Conservation (phyloP, 2,797 vertebrate species). For the Microcaecilia unicolor region DNA sequence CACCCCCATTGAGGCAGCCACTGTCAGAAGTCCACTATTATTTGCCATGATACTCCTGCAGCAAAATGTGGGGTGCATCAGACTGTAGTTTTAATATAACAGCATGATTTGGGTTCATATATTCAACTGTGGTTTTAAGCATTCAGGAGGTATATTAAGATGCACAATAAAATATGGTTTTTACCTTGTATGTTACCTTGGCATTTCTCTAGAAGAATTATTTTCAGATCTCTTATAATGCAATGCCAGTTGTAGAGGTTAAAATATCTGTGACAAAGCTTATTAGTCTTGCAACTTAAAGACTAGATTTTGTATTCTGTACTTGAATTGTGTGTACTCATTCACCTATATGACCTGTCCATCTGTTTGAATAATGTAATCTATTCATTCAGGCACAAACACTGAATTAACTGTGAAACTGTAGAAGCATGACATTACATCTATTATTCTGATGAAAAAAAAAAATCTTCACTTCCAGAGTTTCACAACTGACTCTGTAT, state of each 20-base stretch:
- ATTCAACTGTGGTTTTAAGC: no score
- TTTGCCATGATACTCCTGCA: no score
- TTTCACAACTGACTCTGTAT: constrained; percentile 13
- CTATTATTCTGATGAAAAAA: not conserved
- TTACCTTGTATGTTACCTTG: no score
- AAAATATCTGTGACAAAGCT: constrained; percentile 2
- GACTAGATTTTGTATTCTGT: not conserved
- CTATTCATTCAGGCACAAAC: constrained; percentile 2
- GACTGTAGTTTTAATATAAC: no score
- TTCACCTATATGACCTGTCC: not conserved
- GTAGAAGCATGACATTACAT: not conserved
- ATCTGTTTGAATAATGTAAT: not conserved
- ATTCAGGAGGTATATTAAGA: no score
- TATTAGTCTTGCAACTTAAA: not conserved
- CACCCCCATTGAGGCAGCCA: no score
- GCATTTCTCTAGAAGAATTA: no score
- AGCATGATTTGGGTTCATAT: no score
- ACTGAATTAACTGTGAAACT: constrained; percentile 1
- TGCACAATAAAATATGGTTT: no score
- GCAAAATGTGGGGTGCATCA: no score
- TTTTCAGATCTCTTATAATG: not conserved
- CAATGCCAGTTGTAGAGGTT: not conserved
- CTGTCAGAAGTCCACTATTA: no score
- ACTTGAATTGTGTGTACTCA: not conserved
- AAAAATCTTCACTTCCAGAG: not conserved